Evolutionary conservation across 1,140 invertebrate genomes (phyloP).

Genomic region (Oryctes rhinoceros): DNA sequence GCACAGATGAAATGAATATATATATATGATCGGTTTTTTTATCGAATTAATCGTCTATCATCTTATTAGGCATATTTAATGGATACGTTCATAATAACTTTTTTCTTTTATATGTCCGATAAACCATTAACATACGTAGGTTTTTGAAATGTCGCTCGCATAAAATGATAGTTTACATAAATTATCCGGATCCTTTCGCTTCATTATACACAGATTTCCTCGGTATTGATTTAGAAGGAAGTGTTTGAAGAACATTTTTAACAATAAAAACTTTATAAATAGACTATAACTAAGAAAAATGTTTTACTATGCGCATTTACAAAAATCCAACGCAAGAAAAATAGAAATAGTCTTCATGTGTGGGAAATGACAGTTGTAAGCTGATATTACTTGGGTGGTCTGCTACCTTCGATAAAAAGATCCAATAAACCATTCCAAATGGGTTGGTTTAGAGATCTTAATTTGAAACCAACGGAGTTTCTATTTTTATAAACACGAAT

Average conservation of each 20-base stretch:
- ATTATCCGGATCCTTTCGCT: conserved; percentile 2
- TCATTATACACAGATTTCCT: background rate
- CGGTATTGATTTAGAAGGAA: background rate
- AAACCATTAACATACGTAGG: background rate
- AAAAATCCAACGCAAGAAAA: too few relatives aligned
- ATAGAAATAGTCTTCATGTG: too few relatives aligned
- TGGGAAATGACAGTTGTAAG: too few relatives aligned
- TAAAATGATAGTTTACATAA: conserved; percentile 3
- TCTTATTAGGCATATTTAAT: background rate
- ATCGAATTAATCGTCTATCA: background rate
- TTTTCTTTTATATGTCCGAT: background rate
- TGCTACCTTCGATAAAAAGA: too few relatives aligned
- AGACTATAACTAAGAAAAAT: too few relatives aligned
- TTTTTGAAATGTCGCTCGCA: conserved; percentile 26
- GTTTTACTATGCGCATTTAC: too few relatives aligned
- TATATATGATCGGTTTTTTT: conserved; percentile 19
- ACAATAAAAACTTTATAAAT: too few relatives aligned
- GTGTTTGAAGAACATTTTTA: background rate
- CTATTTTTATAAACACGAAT: too few relatives aligned
- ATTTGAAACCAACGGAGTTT: too few relatives aligned
- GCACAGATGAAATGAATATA: conserved; percentile 8
- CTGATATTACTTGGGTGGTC: too few relatives aligned
- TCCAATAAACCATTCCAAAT: too few relatives aligned
- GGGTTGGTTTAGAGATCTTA: too few relatives aligned
- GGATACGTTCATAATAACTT: background rate